Base-by-base conservation (phyloP, 2,113 vertebrate genomes). In the Larimichthys polyactis region DNA sequence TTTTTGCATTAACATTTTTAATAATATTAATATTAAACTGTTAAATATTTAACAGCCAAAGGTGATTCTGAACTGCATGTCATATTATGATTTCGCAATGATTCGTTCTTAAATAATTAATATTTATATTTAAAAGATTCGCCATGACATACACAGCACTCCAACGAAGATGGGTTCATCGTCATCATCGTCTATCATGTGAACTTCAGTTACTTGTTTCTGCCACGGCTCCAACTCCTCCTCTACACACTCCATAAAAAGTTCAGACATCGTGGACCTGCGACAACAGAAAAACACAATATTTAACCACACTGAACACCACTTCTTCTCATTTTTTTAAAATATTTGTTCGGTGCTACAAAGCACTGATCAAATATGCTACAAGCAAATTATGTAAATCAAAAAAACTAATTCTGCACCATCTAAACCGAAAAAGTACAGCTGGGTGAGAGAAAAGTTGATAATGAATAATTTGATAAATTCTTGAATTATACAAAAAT, bases 191-290 rank as follows among this genome's bases (percentile, higher is more conserved):
- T 96, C 96, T 55, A 98, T 95, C 79, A 97, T 92, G 51, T 96
- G 94, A 85, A 97, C 96, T 87, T 97, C 96, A 87, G 97, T 96
- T 51, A 94, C 91, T 92, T 95, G 96, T 90, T 96, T 96, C 88
- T 99, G 98, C 98, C 98, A 99, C 0, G 98, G 98, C 90, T 99
- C 98, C 80, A 99, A 94, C 85, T 99, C 98, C 90, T 99, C 98
- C 93, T 99, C 98, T 70, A 99, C 98, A 94, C 98, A 99, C 90
- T 99, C 98, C 98, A 99, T 99, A 94, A 99, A 99, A 51, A 99
- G 96, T 92, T 99, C 98, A 69, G 98, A 99, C 98, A 99, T 99
- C 49, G 89, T 95, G 85, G 40, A 84, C 63, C 94, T 94, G 83
- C 16, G 74, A 78, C 20, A 77, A 77, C 9, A 67, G 3, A 78